These are phyloP conservation scores for Oncorhynchus gorbuscha DNA, from an alignment of 2,113 vertebrate genomes.

Conservation along the genomic window DNA sequence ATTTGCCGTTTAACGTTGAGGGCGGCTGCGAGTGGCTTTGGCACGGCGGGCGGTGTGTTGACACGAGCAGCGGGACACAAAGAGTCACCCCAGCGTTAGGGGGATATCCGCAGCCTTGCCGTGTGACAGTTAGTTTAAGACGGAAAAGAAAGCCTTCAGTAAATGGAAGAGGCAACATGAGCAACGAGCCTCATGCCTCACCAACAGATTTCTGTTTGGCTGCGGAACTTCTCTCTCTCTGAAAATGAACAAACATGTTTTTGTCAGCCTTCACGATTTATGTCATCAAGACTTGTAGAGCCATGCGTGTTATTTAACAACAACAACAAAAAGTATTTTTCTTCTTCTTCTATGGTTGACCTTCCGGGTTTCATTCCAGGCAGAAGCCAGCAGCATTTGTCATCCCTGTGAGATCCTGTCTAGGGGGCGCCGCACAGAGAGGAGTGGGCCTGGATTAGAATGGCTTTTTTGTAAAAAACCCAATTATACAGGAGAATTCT, in stretches of 20 bases:
- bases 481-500: conserved; percentile 52
- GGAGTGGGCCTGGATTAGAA: conserved; percentile 58
- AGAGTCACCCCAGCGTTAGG: conserved; percentile 54
- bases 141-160: conserved; percentile 65
- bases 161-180: conserved; percentile 59
- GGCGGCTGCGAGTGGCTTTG: conserved; percentile 66
- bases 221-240: conserved; percentile 25
- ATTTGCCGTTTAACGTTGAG: conserved; percentile 73
- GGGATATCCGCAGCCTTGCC: conserved; percentile 40
- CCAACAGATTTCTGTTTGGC: conserved; percentile 65
- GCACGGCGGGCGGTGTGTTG: conserved; percentile 59
- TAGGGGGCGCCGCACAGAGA: conserved; percentile 48
- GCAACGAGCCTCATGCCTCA: conserved; percentile 43
- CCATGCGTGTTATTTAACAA: conserved; percentile 7
- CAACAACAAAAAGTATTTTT: neutral
- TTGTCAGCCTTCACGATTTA: conserved; percentile 75
- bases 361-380: conserved; percentile 75
- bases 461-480: conserved; percentile 67
- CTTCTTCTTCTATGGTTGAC: conserved; percentile 63
- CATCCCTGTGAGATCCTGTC: conserved; percentile 73
- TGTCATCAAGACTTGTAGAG: conserved; percentile 61
- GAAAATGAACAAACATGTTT: conserved; percentile 63
- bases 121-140: conserved; percentile 58
- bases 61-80: conserved; percentile 63
- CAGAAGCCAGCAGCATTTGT: conserved; percentile 78